Base-by-base conservation (phyloP, 92 coral and sea anemone genomes). In the Micromussa lordhowensis region DNA sequence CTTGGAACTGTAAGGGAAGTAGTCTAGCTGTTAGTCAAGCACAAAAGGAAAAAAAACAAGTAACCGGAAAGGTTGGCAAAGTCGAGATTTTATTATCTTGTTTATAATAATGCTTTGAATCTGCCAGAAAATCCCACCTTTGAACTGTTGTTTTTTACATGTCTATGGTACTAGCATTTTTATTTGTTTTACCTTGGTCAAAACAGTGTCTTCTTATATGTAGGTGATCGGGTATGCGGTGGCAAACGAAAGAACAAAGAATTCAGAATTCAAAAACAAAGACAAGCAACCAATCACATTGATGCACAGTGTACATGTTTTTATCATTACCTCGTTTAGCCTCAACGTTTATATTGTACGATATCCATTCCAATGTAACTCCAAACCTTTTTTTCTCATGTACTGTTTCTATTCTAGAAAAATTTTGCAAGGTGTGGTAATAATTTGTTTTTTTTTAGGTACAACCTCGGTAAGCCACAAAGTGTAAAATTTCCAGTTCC, bases 1-100 rank as follows among this genome's bases (percentile, higher is more conserved):
- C n/a, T 77, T 31, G 68, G 77, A 64, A 66, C 89, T 86, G 48
- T 1, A 64, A 77, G 21, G 21, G 64, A 40, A 28, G 30, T 15
- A 19, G 49, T 18, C 7, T 61, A 73, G 28, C 49, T 35, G 28
- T 9, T 32, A 18, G 78, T 19, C 32, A 28, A 66, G 34, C 13
- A 24, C 12, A 64, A 64, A n/a, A 31, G 28, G 29, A 66, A 2
- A 63, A 2, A 63, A 8, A 0, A 63, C 69, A 24, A 22, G 69
- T 63, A 24, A 22, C 11, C n/a, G 12, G 5, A 66, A 26, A 12
- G 61, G 18, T 4, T 8, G 51, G 13, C 51, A 44, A 44, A 44
- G 0, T 44, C 22, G 3, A 55, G 5, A 55, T 55, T 55, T 1
- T 11, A 0, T 0, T 16, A 15, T 55, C 22, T 55, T 55, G 22